Percentiles rank a stretch among this genome's conserved stretches.
phyloP scores from a whole-genome alignment of 2,888 invertebrate genomes.

The Catocala sponsa region DNA sequence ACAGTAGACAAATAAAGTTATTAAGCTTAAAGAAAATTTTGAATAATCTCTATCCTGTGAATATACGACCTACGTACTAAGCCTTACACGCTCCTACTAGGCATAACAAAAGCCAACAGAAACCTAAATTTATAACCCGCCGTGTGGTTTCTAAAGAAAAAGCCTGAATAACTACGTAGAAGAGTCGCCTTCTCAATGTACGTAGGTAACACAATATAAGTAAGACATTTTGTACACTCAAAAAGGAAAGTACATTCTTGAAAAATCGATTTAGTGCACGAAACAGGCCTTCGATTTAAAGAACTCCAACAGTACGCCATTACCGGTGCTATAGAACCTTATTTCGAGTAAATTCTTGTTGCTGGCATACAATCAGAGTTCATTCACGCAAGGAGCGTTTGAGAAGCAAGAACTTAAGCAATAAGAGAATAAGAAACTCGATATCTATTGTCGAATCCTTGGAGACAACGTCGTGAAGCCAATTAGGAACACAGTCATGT shows the following conservation, averaged over 20 bases:
- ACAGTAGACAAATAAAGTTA: neutral
- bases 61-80: neutral
- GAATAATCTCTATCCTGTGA: neutral
- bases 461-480: conserved; percentile 26
- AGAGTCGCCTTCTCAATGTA: neutral
- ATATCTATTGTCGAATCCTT: conserved; percentile 27
- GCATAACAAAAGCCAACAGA: conserved; percentile 16
- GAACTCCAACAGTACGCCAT: conserved; percentile 29
- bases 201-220: neutral
- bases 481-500: conserved; percentile 40
- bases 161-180: conserved; percentile 1
- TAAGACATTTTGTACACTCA: neutral
- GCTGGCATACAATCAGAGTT: conserved; percentile 34
- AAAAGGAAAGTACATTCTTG: neutral
- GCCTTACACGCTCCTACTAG: conserved; percentile 6
- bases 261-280: neutral
- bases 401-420: conserved; percentile 14
- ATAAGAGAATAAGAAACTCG: conserved; percentile 23
- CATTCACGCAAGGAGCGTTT: conserved; percentile 24
- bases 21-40: conserved; percentile 6
- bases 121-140: conserved; percentile 12
- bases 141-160: conserved; percentile 12
- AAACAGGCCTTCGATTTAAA: conserved; percentile 26
- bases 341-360: conserved; percentile 32
- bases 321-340: conserved; percentile 28